These are phyloP conservation scores for Seriola rivoliana DNA, from an alignment of 2,113 vertebrate genomes.

Conservation along the genomic window DNA sequence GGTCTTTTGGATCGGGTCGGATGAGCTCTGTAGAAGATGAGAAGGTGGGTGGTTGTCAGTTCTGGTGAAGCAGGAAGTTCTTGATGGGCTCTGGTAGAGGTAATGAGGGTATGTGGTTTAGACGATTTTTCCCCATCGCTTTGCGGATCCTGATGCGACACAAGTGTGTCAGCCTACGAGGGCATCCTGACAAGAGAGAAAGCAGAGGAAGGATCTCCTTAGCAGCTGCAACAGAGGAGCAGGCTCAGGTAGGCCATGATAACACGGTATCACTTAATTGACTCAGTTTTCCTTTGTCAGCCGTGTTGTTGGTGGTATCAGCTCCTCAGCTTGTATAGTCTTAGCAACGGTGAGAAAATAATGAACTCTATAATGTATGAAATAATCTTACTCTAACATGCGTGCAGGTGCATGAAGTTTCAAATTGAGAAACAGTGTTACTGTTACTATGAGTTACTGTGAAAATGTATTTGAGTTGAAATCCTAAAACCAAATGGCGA, in stretches of 20 bases:
- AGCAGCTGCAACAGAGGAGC: conserved; percentile 1
- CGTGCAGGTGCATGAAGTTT: too few relatives aligned
- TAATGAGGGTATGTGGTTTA: conserved; percentile 86
- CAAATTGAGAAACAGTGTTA: too few relatives aligned
- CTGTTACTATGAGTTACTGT: too few relatives aligned
- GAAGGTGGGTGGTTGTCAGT: conserved; percentile 50
- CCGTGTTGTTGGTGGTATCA: neutral
- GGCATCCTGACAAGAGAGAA: conserved; percentile 78
- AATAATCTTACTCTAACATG: too few relatives aligned
- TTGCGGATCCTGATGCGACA: conserved; percentile 91
- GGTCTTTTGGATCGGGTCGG: neutral
- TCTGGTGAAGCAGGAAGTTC: conserved; percentile 89
- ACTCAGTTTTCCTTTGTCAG: neutral
- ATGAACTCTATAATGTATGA: neutral
- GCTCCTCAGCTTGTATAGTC: neutral
- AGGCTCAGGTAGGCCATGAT: neutral
- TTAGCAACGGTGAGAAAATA: neutral
- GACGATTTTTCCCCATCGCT: conserved; percentile 88
- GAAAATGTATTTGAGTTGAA: neutral
- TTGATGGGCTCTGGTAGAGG: conserved; percentile 91
- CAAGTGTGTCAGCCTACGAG: conserved; percentile 86
- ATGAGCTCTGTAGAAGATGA: conserved; percentile 12
- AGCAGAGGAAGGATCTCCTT: neutral
- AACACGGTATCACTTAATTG: too few relatives aligned
- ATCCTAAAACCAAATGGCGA: neutral